phyloP scores from a whole-genome alignment of 2,888 invertebrate genomes.

The Caenorhabditis sp. region DNA sequence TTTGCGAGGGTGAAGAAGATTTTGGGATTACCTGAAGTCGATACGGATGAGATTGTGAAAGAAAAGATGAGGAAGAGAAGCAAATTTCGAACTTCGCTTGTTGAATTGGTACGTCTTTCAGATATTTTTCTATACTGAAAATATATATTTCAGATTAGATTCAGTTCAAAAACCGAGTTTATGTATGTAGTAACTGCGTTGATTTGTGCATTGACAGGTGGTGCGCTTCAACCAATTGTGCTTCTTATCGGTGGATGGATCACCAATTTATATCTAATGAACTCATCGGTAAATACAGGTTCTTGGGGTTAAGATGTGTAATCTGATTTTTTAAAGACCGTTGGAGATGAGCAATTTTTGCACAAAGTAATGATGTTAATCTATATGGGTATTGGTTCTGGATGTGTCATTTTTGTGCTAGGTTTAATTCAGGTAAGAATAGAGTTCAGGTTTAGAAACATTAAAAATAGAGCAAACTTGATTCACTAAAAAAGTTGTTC shows the following conservation, averaged over 20 bases:
- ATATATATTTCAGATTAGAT: constrained; percentile 20
- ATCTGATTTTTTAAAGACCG: neutral
- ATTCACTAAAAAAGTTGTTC: neutral
- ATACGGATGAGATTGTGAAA: constrained; percentile 24
- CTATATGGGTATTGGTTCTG: constrained; percentile 25
- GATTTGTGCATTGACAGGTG: constrained; percentile 40
- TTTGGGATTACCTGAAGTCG: constrained; percentile 14
- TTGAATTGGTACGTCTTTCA: constrained; percentile 16
- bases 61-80: constrained; percentile 7
- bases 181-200: constrained; percentile 24
- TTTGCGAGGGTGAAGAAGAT: constrained; percentile 15
- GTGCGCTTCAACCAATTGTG: constrained; percentile 45
- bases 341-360: constrained; percentile 29
- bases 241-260: constrained; percentile 50
- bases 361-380: constrained; percentile 17
- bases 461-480: too few species aligned
- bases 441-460: too few species aligned
- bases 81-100: constrained; percentile 16
- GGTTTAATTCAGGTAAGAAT: constrained; percentile 25
- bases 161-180: constrained; percentile 4
- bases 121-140: constrained; percentile 19
- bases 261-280: constrained; percentile 36
- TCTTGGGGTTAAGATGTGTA: neutral
- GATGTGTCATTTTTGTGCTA: constrained; percentile 30
- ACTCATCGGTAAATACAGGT: constrained; percentile 13